phyloP scores from a whole-genome alignment of 53 echinoderm and acorn worm genomes.

The Zoroaster sp. region DNA sequence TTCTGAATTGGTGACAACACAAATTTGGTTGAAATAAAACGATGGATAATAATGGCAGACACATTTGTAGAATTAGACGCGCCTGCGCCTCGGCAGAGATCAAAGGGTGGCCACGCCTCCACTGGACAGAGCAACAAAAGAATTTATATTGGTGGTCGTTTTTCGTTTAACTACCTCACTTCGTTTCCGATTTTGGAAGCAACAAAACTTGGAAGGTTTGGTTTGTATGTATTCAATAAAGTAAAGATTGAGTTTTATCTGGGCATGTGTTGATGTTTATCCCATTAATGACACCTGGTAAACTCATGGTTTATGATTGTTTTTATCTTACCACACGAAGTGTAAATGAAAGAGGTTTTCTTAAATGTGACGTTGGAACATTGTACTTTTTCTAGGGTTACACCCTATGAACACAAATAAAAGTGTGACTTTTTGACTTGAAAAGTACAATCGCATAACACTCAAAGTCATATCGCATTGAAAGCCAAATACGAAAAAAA shows the following conservation, averaged over 20 bases:
- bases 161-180: conserved; percentile 2
- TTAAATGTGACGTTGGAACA: not conserved
- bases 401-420: too few relatives aligned
- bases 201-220: not conserved
- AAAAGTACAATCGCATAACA: too few relatives aligned
- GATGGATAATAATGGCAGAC: not conserved
- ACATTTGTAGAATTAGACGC: not conserved
- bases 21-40: conserved; percentile 40
- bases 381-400: not conserved
- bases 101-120: not conserved
- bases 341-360: not conserved
- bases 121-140: conserved; percentile 3
- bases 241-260: not conserved
- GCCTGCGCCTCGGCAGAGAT: not conserved
- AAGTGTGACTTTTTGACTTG: too few relatives aligned
- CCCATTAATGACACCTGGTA: not conserved
- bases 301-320: not conserved
- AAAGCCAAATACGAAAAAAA: too few relatives aligned
- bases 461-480: too few relatives aligned
- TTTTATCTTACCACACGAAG: not conserved
- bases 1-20: not conserved
- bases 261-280: not conserved
- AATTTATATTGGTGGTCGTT: conserved; percentile 15
- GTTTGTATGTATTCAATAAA: not conserved
- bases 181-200: conserved; percentile 2